phyloP scores from a whole-genome alignment of 2,797 vertebrate species.

The Pantherophis alleghaniensis region DNA sequence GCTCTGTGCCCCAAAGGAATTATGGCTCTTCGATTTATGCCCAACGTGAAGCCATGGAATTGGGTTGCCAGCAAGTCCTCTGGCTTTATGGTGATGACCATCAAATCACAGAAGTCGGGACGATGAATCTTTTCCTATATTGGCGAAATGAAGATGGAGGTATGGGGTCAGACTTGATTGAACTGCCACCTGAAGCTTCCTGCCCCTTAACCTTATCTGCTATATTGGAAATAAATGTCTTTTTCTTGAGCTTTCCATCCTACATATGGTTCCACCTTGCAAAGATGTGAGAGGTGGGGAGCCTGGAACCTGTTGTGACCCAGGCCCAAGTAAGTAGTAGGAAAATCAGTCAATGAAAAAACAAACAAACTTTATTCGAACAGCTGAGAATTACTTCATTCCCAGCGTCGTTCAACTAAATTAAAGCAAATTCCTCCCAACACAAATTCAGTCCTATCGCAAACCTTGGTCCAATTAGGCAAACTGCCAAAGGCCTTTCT shows the following conservation, averaged over 20 bases:
- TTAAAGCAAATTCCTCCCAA: too few species aligned
- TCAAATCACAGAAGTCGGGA: conserved; percentile 90
- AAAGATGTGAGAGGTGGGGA: not conserved
- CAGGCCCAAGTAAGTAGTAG: too few species aligned
- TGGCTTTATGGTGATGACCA: conserved; percentile 89
- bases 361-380: too few species aligned
- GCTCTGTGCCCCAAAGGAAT: conserved; percentile 75
- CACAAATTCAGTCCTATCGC: too few species aligned
- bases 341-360: too few species aligned
- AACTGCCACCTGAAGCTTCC: too few species aligned
- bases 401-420: too few species aligned
- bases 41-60: conserved; percentile 78
- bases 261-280: not conserved
- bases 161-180: conserved; percentile 46
- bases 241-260: not conserved
- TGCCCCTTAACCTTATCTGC: not conserved
- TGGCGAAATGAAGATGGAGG: conserved; percentile 92
- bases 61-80: conserved; percentile 88
- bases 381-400: too few species aligned
- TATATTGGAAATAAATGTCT: not conserved
- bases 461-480: too few species aligned
- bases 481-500: too few species aligned
- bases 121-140: conserved; percentile 91
- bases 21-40: conserved; percentile 82
- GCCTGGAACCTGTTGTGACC: not conserved